Evolutionary conservation across 2,797 vertebrate genomes (phyloP), one percentile per base, ranked within the genome.

Genomic region (Alca torda): DNA sequence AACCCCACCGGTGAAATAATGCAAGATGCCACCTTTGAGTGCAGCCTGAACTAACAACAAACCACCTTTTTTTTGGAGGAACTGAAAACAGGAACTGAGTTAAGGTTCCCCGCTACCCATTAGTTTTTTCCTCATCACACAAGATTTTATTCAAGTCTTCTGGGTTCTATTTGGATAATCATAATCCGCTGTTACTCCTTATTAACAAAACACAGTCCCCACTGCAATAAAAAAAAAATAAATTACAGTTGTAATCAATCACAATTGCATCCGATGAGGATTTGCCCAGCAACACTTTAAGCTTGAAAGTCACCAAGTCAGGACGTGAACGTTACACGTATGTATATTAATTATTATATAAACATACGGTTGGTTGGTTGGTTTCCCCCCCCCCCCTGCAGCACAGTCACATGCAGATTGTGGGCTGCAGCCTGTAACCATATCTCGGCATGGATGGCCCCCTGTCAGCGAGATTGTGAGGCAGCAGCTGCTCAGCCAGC

Each of bases 401-500:
- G 57, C 72, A 87, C 30, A 78, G 74, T 5, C 53, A 28, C 35
- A 35, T 4, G 5, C 13, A 37, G 64, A 13, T 9, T 4, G 56
- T 20, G 77, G 76, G 75, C 56, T 82, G 84, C 85, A 86, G 61
- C 39, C 24, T 39, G 78, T 91, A 94, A 91, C 91, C 73, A 35
- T 84, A 89, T 84, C 74, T 83, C 61, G 15, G 51, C 77, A 88
- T 17, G 56, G 90, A 60, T 15, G 84, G 57, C 30, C 46, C 72
- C 50, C 57, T 25, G 84, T 82, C 90, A 87, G 93, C 13, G 86
- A 72, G 89, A 84, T 54, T 33, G 50, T 1, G 50, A 26, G 4
- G 35, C 85, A 16, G 92, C 97, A 97, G 97, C 97, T 98, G 97
- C 96, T 96, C 82, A 20, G 84, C 94, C 95, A 93, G 80, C 94